These are phyloP conservation scores for Platypus cylindrus DNA, from an alignment of 2,888 invertebrate genomes.

Conservation along the genomic window DNA sequence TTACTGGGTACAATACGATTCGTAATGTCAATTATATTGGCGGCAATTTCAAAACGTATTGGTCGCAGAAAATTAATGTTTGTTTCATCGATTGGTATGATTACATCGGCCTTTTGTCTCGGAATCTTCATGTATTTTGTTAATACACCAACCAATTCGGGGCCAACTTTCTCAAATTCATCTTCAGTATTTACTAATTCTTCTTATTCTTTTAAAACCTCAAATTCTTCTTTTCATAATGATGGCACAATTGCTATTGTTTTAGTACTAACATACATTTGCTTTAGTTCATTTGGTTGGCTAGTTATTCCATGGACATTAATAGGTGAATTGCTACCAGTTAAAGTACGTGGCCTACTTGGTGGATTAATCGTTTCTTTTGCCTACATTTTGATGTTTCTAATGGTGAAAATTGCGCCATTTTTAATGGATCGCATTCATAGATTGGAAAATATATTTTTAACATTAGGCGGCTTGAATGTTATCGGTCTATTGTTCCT, in stretches of 20 bases:
- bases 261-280: slow-evolving; percentile 39
- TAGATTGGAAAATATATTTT: slow-evolving; percentile 32
- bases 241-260: slow-evolving; percentile 34
- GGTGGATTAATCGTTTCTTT: slow-evolving; percentile 40
- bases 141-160: slow-evolving; percentile 8
- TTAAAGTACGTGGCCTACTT: slow-evolving; percentile 39
- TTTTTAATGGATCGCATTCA: slow-evolving; percentile 34
- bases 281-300: slow-evolving; percentile 41
- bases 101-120: slow-evolving; percentile 34
- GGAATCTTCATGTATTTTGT: slow-evolving; percentile 24
- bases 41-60: slow-evolving; percentile 36
- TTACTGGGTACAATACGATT: slow-evolving; percentile 41
- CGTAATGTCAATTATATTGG: slow-evolving; percentile 38
- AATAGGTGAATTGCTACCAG: slow-evolving; percentile 41
- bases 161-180: background rate
- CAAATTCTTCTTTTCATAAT: background rate
- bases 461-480: slow-evolving; percentile 37
- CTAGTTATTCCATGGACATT: slow-evolving; percentile 47
- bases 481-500: slow-evolving; percentile 35
- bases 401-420: slow-evolving; percentile 40
- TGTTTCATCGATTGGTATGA: slow-evolving; percentile 41
- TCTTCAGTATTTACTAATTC: background rate
- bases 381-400: slow-evolving; percentile 43
- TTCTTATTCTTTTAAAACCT: slow-evolving; percentile 16
- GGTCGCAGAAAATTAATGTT: slow-evolving; percentile 39